These are phyloP conservation scores for Ooceraea biroi DNA, from an alignment of 1,140 invertebrate species.

Conservation along the genomic window DNA sequence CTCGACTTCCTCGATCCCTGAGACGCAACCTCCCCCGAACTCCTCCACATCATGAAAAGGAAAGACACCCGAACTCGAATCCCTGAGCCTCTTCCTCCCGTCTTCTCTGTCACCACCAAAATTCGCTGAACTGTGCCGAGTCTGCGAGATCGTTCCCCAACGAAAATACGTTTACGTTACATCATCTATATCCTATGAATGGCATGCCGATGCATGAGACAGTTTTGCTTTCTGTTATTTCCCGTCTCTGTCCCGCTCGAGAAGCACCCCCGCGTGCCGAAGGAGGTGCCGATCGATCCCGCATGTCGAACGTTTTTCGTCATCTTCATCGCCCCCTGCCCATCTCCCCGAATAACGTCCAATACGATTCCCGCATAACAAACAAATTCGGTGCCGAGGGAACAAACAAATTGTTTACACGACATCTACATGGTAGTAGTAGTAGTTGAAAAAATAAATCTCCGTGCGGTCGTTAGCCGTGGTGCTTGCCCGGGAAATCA, in stretches of 20 bases:
- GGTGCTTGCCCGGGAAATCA: conserved; percentile 49
- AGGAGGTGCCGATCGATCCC: conserved; percentile 48
- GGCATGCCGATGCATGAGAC: conserved; percentile 85
- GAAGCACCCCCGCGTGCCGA: background rate
- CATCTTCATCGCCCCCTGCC: background rate
- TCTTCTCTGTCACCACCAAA: conserved; percentile 31
- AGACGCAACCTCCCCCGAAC: conserved; percentile 26
- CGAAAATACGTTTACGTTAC: conserved; percentile 36
- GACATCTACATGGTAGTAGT: conserved; percentile 33
- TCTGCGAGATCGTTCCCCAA: conserved; percentile 76
- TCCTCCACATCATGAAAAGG: conserved; percentile 34
- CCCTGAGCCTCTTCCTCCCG: background rate
- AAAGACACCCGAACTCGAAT: conserved; percentile 10
- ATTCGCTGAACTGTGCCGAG: conserved; percentile 79
- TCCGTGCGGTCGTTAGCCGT: conserved; percentile 45
- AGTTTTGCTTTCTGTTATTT: conserved; percentile 78
- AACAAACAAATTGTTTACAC: conserved; percentile 47
- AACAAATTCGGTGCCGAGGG: conserved; percentile 43
- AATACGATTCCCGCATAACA: conserved; percentile 5
- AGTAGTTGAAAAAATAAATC: conserved; percentile 51
- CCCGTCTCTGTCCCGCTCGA: conserved; percentile 26
- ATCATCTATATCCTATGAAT: conserved; percentile 78
- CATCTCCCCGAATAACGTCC: background rate
- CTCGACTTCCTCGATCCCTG: conserved; percentile 72
- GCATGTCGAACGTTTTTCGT: conserved; percentile 70